These are phyloP conservation scores for Heliconius aoede DNA, from an alignment of 2,888 invertebrate species.

Conservation along the genomic window DNA sequence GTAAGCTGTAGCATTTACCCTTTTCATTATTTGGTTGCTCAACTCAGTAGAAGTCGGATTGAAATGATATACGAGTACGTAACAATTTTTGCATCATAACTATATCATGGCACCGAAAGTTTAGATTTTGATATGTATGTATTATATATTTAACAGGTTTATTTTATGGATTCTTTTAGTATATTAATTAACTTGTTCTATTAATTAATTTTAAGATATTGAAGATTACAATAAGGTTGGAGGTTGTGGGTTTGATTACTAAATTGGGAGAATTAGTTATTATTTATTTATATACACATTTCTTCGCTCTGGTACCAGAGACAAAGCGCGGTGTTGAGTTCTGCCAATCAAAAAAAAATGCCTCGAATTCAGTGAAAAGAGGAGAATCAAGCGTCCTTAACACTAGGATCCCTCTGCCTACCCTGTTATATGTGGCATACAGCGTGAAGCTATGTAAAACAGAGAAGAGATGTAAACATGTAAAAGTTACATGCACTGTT, in stretches of 20 bases:
- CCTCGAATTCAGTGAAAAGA: too few species aligned
- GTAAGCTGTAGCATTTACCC: background rate
- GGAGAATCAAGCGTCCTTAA: too few species aligned
- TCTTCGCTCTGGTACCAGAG: too few species aligned
- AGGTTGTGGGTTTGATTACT: too few species aligned
- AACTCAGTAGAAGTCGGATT: background rate
- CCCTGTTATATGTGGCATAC: too few species aligned
- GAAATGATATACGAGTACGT: background rate
- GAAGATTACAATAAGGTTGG: background rate
- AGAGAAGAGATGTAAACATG: background rate
- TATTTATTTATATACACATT: too few species aligned
- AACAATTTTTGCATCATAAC: conserved; percentile 4
- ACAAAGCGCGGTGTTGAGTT: too few species aligned
- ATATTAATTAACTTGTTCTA: background rate
- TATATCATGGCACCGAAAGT: background rate
- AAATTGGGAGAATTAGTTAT: too few species aligned
- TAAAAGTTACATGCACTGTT: background rate
- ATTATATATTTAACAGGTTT: background rate
- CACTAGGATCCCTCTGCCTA: too few species aligned
- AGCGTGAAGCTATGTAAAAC: too few species aligned
- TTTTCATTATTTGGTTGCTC: conserved; percentile 3
- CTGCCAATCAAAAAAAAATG: too few species aligned
- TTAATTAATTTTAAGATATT: background rate
- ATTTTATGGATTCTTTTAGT: background rate
- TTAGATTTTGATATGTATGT: background rate